Percentiles rank a stretch among this genome's conserved stretches.
Conservation (phyloP, 2,113 vertebrate species). For the Pterocles burchelli region DNA sequence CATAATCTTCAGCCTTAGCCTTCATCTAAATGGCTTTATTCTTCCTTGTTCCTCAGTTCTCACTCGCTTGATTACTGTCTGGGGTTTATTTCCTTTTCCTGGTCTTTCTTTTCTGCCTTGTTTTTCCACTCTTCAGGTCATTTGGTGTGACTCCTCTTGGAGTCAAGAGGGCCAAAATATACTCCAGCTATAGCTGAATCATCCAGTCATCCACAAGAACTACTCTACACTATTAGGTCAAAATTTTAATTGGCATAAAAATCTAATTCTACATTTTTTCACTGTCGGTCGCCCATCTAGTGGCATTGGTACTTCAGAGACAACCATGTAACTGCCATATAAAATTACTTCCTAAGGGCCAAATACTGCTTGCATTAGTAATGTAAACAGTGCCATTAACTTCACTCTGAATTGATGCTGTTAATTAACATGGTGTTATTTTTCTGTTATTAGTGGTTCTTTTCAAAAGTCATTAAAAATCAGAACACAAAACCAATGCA, state of each 20-base stretch:
- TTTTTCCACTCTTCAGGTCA: not conserved
- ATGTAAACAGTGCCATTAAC: conserved; percentile 23
- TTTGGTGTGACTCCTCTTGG: not conserved
- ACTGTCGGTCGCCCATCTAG: not conserved
- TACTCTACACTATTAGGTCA: not conserved
- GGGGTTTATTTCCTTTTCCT: not conserved
- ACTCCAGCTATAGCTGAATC: not conserved
- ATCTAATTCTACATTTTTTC: not conserved
- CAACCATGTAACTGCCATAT: not conserved
- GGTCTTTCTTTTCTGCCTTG: not conserved
- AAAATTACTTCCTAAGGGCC: conserved; percentile 44
- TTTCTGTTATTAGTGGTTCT: conserved; percentile 46
- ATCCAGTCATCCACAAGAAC: not conserved
- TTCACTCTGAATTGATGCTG: conserved; percentile 48
- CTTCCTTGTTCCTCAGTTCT: not conserved
- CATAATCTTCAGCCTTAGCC: not conserved
- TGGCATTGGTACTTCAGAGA: not conserved
- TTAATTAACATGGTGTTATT: conserved; percentile 48
- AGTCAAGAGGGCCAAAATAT: not conserved
- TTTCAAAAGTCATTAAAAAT: conserved; percentile 60
- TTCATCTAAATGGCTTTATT: not conserved
- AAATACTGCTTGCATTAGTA: conserved; percentile 28
- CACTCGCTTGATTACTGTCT: not conserved
- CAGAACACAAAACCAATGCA: not conserved
- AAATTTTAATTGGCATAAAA: not conserved